A percentile compares a stretch with the other conserved stretches of the same genome.
Evolutionary conservation across 2,888 invertebrate genomes (phyloP).

Genomic region (Scaptomyza polygonia): DNA sequence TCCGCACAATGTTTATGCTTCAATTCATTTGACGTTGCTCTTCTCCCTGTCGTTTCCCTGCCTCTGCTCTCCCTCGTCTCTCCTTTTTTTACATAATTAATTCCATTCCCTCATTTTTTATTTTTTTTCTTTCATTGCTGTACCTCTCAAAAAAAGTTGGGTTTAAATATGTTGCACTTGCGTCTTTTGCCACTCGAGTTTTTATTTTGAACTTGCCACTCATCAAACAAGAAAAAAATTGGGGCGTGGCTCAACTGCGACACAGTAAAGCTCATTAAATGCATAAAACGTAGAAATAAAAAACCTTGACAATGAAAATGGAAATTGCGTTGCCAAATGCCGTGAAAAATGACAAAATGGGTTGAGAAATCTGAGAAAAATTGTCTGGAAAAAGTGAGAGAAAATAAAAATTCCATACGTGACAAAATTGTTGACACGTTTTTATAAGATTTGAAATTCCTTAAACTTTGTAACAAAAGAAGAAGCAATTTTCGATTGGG

Average conservation of each 20-base stretch:
- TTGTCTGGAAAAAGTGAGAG: too few relatives aligned
- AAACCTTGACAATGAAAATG: conserved; percentile 66
- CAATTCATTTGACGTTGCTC: conserved; percentile 48
- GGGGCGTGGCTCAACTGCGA: conserved; percentile 19
- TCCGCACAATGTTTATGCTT: conserved; percentile 70
- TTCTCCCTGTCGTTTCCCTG: background rate
- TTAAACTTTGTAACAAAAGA: background rate
- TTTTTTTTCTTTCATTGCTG: background rate
- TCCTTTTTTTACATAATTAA: conserved; percentile 68
- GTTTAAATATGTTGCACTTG: conserved; percentile 38
- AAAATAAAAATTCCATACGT: too few relatives aligned
- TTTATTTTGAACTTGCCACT: conserved; percentile 32
- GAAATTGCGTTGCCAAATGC: background rate
- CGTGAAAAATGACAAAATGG: conserved; percentile 3
- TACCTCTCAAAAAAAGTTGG: conserved; percentile 20
- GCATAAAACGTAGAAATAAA: too few relatives aligned
- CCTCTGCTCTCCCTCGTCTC: background rate
- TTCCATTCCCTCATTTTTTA: conserved; percentile 39
- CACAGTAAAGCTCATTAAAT: conserved; percentile 11
- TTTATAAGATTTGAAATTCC: background rate
- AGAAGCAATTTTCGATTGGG: background rate
- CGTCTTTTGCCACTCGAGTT: conserved; percentile 30
- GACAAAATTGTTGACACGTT: background rate
- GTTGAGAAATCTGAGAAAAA: background rate
- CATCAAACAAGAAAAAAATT: too few relatives aligned